Conservation (phyloP, 2,888 invertebrate genomes). For the Papilio demoleus region DNA sequence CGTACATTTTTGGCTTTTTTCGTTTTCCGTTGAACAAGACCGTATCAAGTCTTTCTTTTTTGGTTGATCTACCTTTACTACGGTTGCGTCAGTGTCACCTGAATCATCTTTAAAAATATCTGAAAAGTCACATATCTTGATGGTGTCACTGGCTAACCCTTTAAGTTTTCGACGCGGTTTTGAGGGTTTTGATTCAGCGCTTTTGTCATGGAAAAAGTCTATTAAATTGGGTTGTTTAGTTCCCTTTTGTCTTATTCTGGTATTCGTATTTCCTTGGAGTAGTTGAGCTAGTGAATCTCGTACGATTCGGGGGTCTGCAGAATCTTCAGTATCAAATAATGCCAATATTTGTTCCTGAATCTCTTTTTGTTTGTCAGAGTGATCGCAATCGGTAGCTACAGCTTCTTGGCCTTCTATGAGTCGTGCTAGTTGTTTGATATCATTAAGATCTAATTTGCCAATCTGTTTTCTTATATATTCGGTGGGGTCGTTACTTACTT, state of each 20-base stretch:
- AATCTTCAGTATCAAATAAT: slow-evolving; percentile 67
- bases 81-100: slow-evolving; percentile 64
- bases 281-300: slow-evolving; percentile 65
- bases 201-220: slow-evolving; percentile 60
- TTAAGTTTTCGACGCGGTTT: slow-evolving; percentile 65
- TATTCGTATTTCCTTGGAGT: slow-evolving; percentile 62
- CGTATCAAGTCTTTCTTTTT: slow-evolving; percentile 49
- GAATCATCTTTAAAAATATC: slow-evolving; percentile 63
- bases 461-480: slow-evolving; percentile 73
- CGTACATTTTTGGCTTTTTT: slow-evolving; percentile 46
- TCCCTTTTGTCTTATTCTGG: slow-evolving; percentile 52
- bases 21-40: slow-evolving; percentile 49
- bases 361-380: slow-evolving; percentile 61
- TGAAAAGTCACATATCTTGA: slow-evolving; percentile 56
- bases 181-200: slow-evolving; percentile 50
- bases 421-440: slow-evolving; percentile 69
- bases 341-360: slow-evolving; percentile 74
- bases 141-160: slow-evolving; percentile 61
- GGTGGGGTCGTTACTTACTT: slow-evolving; percentile 76
- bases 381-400: slow-evolving; percentile 47
- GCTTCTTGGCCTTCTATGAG: slow-evolving; percentile 73
- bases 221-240: slow-evolving; percentile 49
- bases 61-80: slow-evolving; percentile 50
- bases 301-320: slow-evolving; percentile 63
- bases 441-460: slow-evolving; percentile 71